Evolutionary conservation across 92 coral and sea anemone species (phyloP).

Genomic region (Epizoanthus fatuus): DNA sequence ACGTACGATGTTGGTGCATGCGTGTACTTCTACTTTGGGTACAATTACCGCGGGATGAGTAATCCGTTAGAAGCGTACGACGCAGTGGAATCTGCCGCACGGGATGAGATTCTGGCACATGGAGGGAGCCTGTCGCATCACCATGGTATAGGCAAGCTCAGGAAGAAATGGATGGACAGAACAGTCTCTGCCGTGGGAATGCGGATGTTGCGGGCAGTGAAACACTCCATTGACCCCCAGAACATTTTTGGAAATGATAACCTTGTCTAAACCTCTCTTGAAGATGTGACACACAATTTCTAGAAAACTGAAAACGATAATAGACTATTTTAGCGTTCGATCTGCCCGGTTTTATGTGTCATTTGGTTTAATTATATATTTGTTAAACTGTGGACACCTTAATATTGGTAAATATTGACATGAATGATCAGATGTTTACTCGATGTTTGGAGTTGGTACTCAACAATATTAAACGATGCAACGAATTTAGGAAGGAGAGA

Average conservation of each 20-base stretch:
- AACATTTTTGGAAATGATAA: slow-evolving; percentile 96
- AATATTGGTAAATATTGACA: too few relatives aligned
- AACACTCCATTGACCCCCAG: slow-evolving; percentile 91
- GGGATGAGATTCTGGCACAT: slow-evolving; percentile 96
- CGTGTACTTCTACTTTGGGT: slow-evolving; percentile 98
- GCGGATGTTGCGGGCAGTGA: slow-evolving; percentile 87
- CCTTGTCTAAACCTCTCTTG: slow-evolving; percentile 30
- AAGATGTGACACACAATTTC: too few relatives aligned
- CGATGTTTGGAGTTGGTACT: too few relatives aligned
- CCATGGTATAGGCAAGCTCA: slow-evolving; percentile 95
- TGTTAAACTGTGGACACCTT: too few relatives aligned
- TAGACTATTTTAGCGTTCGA: too few relatives aligned
- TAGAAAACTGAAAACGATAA: too few relatives aligned
- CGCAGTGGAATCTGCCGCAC: slow-evolving; percentile 85
- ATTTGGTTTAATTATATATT: too few relatives aligned
- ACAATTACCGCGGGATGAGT: slow-evolving; percentile 84
- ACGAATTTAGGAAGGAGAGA: too few relatives aligned
- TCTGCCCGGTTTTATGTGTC: too few relatives aligned
- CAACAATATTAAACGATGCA: too few relatives aligned
- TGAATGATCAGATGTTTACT: too few relatives aligned
- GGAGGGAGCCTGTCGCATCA: slow-evolving; percentile 99
- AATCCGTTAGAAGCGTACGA: slow-evolving; percentile 87
- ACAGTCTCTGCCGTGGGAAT: slow-evolving; percentile 94
- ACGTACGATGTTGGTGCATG: slow-evolving; percentile 99
- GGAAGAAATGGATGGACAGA: slow-evolving; percentile 95